Evolutionary conservation across 2,113 vertebrate species (phyloP), one percentile per base, ranked within the genome.

Genomic region (Solea senegalensis): DNA sequence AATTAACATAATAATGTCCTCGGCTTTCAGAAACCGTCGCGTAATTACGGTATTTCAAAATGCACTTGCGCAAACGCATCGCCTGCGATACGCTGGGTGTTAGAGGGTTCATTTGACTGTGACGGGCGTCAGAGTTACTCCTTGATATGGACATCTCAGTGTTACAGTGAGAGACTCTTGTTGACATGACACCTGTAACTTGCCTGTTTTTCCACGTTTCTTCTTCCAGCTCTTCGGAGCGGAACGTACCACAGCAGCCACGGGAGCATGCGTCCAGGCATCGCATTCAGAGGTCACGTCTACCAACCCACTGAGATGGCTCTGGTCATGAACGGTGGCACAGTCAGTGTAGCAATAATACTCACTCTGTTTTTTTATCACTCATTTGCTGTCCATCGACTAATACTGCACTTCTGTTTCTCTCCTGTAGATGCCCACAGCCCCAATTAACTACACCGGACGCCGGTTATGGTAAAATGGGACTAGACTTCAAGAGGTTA

Each of bases 271-370:
- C 92, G 96, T 34, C 95, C 95, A 9, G 96, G 94, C 8, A 95
- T 95, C 39, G 97, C 96, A 0, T 98, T 97, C 85, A 93, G 97
- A 81, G 97, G 97, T 87, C 98, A 98, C n/a, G 97, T 99, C 52
- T 99, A 98, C 89, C 97, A 99, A 83, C 97, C 97, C 28, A 99
- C 97, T 34, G 97, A 99, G 92, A 99, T 99, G 97, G 95, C 97
- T 49, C 94, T 99, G 64, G 96, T 99, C 75, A 95, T 99, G 88
- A 99, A 99, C 7, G 97, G 97, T 14, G 97, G 97, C 80, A 96
- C 95, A 60, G 97, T 99, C 92, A 97, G 96, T 83, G 43, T 6
- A 2, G 28, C 12, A n/a, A 5, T 58, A 58, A 51, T 8, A 54
- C 34, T 58, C n/a, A 27, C n/a, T 39, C 13, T 44, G 0, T 55